Conservation (phyloP, 2,797 vertebrate genomes). For the Rhinoraja longicauda region DNA sequence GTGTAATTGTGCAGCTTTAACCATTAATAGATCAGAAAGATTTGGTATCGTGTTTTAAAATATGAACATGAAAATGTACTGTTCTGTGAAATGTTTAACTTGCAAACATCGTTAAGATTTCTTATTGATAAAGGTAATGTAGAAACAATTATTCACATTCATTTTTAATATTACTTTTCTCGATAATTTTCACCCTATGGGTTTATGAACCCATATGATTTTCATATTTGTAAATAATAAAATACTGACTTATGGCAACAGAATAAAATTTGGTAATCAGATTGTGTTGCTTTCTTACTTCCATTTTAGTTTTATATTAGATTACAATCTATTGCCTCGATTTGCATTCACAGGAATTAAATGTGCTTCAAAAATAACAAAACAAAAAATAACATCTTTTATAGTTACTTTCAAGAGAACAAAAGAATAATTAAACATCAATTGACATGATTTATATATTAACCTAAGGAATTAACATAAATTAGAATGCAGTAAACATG, state of each 20-base stretch:
- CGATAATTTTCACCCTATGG: neutral
- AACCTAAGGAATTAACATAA: neutral
- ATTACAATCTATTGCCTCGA: neutral
- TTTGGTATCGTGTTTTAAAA: neutral
- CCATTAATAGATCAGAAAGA: neutral
- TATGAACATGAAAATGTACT: neutral
- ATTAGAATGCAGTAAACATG: neutral
- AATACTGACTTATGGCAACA: neutral
- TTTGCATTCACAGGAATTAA: neutral
- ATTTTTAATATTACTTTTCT: neutral
- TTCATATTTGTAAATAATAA: neutral
- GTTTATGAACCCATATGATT: neutral
- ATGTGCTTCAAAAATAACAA: neutral
- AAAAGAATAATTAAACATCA: neutral
- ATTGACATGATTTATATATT: neutral
- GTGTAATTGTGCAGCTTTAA: neutral
- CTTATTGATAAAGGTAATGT: neutral
- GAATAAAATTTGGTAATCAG: neutral
- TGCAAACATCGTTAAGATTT: conserved; percentile 26
- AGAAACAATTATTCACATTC: neutral
- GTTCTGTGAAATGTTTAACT: neutral
- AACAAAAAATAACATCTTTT: neutral
- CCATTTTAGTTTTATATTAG: neutral
- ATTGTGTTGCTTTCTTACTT: neutral
- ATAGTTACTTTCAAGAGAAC: neutral